Conservation (phyloP, 2,797 vertebrate genomes). For the Spinus olivaceus region DNA sequence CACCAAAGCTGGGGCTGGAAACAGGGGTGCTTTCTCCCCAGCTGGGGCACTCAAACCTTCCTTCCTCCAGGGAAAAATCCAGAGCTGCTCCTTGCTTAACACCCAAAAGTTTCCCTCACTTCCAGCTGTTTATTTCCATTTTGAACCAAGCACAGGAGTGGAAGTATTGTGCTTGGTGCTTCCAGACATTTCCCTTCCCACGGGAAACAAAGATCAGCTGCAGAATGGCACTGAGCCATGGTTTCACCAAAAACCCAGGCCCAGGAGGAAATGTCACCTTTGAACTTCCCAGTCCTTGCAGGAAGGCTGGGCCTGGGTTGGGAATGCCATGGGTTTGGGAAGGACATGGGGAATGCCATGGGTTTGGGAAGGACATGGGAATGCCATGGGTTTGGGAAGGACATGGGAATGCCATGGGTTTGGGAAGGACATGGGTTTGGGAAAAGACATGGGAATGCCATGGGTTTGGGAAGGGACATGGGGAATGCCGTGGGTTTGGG, state of each 20-base stretch:
- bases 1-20: background rate
- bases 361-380: too few species aligned
- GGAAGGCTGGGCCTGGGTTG: background rate
- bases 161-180: background rate
- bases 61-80: background rate
- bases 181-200: background rate
- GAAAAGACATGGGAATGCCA: too few species aligned
- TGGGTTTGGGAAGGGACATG: too few species aligned
- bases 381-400: too few species aligned
- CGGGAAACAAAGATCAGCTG: background rate
- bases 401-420: too few species aligned
- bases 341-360: too few species aligned
- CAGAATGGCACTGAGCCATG: background rate
- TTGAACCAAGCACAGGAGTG: background rate
- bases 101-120: background rate
- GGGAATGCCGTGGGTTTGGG: too few species aligned
- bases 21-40: rapidly evolving
- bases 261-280: background rate
- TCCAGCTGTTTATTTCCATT: background rate
- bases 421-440: too few species aligned
- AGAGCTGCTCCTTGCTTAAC: background rate
- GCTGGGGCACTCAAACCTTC: background rate
- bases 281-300: rapidly evolving
- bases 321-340: background rate
- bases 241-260: background rate